Evolutionary conservation across 2,888 invertebrate species (phyloP).

Genomic region (Allophyes oxyacanthae): DNA sequence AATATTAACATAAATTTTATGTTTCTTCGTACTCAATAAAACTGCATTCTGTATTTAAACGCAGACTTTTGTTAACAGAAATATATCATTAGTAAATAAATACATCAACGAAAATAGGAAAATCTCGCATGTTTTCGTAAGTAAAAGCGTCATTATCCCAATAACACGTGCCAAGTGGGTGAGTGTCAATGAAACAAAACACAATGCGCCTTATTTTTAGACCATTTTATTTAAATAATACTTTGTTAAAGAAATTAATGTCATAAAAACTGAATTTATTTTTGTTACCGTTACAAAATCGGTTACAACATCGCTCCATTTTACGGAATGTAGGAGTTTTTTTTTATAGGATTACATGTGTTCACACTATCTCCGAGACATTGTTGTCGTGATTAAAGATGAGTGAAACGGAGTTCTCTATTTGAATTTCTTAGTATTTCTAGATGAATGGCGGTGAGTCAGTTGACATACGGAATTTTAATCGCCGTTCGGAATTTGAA

Average conservation of each 20-base stretch:
- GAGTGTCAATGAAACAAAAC: conserved; percentile 79
- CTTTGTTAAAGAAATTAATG: conserved; percentile 58
- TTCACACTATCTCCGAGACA: conserved; percentile 59
- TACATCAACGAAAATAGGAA: conserved; percentile 57
- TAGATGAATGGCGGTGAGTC: conserved; percentile 46
- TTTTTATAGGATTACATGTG: conserved; percentile 61
- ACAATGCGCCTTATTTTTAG: conserved; percentile 64
- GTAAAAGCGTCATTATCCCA: conserved; percentile 61
- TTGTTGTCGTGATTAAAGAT: conserved; percentile 68
- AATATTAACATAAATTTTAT: not conserved
- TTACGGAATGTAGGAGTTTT: conserved; percentile 61
- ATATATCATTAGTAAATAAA: conserved; percentile 43
- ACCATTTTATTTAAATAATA: conserved; percentile 51
- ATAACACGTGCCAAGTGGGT: conserved; percentile 82
- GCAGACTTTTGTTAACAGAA: not conserved
- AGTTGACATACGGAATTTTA: conserved; percentile 25
- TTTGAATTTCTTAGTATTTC: conserved; percentile 36
- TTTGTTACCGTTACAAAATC: conserved; percentile 57
- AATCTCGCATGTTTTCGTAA: conserved; percentile 62
- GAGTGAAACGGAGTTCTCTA: conserved; percentile 55
- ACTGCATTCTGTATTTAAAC: conserved; percentile 14
- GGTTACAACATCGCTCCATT: conserved; percentile 62
- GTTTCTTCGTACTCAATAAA: not conserved
- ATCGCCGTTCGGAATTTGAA: conserved; percentile 28
- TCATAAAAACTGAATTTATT: conserved; percentile 60